Base-by-base conservation (phyloP, 2,888 invertebrate species). In the Adela reaumurella region DNA sequence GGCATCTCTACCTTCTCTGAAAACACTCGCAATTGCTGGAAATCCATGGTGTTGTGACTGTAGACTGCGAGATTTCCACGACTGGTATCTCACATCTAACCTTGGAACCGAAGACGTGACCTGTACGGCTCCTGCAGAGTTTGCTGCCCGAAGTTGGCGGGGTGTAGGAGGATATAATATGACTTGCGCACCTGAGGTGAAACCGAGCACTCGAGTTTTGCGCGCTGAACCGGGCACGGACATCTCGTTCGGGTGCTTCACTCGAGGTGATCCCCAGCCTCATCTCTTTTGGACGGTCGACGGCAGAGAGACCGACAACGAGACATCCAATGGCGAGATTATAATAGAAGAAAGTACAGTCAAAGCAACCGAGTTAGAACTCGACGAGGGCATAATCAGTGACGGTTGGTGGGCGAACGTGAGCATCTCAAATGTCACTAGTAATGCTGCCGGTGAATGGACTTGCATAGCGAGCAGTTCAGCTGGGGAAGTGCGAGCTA, bases 31-130 rank as follows among this genome's bases (percentile, higher is more conserved):
- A 11, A 68, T 94, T 48, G 89, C 92, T 55, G 89, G 89, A 28
- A 95, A 95, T 66, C 92, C 90, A 6, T 95, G 94, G 94, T 84
- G 83, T 56, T 95, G 95, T 66, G 93, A 95, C 69, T 95, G 95
- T 68, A 85, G 88, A 58, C 68, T 95, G 54, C 83, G 90, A 47
- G 87, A 87, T 45, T 91, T 94, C 59, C 85, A 93, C 46, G 85
- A 85, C 55, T 94, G 94, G 92, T 87, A 92, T 63, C 76, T 92
- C 18, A 81, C 83, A 49, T 87, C 86, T 56, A 92, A 92, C 61
- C 78, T 94, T 28, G 87, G 88, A 51, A 88, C 88, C 49, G 84
- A 87, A 54, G 83, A 89, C 43, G 82, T 93, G 20, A 79, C 82
- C 29, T 92, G 92, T 60, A 78, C 81, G 18, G 86, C 86, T 14